phyloP scores from a whole-genome alignment of 2,797 vertebrate genomes.

The Selene dorsalis region DNA sequence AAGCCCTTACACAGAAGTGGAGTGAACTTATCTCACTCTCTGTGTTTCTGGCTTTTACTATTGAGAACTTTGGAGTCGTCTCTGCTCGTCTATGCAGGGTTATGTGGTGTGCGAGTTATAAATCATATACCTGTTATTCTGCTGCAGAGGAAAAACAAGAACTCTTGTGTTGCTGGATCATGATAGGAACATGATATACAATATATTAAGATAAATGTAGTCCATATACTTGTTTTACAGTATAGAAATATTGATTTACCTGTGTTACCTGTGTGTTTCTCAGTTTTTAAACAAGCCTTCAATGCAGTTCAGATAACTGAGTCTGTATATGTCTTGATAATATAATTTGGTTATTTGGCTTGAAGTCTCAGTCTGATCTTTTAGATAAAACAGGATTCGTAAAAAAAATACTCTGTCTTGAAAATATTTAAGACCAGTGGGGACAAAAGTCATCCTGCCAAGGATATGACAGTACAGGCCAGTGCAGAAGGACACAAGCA shows the following conservation, averaged over 20 bases:
- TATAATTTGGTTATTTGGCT: background rate
- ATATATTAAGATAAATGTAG: background rate
- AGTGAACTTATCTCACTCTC: background rate
- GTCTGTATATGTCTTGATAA: background rate
- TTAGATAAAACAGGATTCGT: background rate
- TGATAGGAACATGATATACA: background rate
- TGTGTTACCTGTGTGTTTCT: too few species aligned
- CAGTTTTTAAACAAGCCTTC: background rate
- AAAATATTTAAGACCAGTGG: background rate
- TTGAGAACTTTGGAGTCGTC: background rate
- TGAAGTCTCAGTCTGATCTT: background rate
- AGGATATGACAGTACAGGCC: background rate
- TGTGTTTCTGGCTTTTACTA: background rate
- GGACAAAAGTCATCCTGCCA: background rate
- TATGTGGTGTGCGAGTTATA: background rate
- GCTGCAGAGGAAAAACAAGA: slow-evolving; percentile 3
- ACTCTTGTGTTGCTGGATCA: background rate
- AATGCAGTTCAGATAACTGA: background rate
- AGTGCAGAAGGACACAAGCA: background rate
- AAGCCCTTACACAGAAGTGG: slow-evolving; percentile 8
- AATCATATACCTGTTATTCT: background rate
- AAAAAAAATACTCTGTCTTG: background rate
- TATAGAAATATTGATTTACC: background rate
- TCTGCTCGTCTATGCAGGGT: background rate
- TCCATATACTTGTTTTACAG: background rate